A percentile compares a stretch with the other conserved stretches of the same genome.
Conservation (phyloP, 2,888 invertebrate species). For the Ornithoptera priamus region DNA sequence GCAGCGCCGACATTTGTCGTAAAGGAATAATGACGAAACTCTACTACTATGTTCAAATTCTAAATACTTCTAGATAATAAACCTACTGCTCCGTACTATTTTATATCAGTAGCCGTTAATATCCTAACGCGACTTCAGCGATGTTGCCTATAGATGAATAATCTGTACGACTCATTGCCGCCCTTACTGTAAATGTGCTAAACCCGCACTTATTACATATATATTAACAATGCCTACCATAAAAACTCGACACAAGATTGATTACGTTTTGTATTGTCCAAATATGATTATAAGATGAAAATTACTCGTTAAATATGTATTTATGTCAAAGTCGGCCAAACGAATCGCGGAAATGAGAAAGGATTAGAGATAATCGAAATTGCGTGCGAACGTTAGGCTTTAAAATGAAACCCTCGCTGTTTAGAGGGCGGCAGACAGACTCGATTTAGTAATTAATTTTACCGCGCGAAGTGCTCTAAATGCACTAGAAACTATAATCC, state of each 20-base stretch:
- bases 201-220: not conserved
- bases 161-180: not conserved
- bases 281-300: not conserved
- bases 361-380: slow-evolving; percentile 48
- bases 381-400: slow-evolving; percentile 51
- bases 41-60: not conserved
- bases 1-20: too few species aligned
- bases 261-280: not conserved
- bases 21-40: not conserved
- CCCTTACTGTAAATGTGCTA: not conserved
- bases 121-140: not conserved
- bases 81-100: too few species aligned
- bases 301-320: not conserved
- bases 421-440: slow-evolving; percentile 60
- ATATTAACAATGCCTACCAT: not conserved
- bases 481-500: slow-evolving; percentile 78
- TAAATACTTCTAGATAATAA: too few species aligned
- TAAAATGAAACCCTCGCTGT: slow-evolving; percentile 55
- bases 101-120: not conserved
- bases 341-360: slow-evolving; percentile 34
- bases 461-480: slow-evolving; percentile 74
- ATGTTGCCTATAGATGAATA: not conserved
- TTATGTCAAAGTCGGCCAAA: slow-evolving; percentile 8
- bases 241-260: too few species aligned
- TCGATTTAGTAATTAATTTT: slow-evolving; percentile 79